Evolutionary conservation across 2,113 vertebrate species (phyloP).

Genomic region (Grantiella picta): DNA sequence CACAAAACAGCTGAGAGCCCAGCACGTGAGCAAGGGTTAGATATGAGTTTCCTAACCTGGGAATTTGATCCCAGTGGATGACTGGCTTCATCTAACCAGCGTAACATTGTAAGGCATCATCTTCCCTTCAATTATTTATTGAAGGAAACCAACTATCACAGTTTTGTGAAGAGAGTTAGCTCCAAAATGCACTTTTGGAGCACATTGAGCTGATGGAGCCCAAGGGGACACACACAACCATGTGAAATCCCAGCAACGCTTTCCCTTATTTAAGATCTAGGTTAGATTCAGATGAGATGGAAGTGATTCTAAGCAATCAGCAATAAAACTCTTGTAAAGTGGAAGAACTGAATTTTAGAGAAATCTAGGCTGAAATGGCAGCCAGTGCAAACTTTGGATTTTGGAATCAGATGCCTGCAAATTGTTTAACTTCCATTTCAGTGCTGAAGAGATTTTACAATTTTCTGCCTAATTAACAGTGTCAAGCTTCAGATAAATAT

Average conservation of each 20-base stretch:
- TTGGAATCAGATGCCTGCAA: background rate
- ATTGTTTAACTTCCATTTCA: background rate
- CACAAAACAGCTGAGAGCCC: background rate
- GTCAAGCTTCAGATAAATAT: background rate
- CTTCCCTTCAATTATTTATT: background rate
- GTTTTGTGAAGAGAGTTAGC: background rate
- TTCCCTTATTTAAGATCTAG: background rate
- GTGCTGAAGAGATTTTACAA: background rate
- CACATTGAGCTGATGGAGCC: fast-evolving
- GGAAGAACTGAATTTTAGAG: background rate
- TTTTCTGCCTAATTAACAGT: background rate
- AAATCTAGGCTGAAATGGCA: background rate
- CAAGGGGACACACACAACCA: background rate
- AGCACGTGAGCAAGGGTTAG: background rate
- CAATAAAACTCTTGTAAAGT: background rate
- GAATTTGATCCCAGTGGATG: background rate
- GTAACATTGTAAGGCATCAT: background rate
- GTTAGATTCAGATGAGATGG: background rate
- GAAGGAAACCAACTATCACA: background rate
- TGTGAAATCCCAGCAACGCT: background rate
- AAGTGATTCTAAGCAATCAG: background rate
- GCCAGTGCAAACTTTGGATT: background rate
- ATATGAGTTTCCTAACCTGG: background rate
- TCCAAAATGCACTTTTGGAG: background rate
- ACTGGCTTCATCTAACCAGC: background rate